Evolutionary conservation across 2,797 vertebrate species (phyloP).

Genomic region (Chelonia mydas): DNA sequence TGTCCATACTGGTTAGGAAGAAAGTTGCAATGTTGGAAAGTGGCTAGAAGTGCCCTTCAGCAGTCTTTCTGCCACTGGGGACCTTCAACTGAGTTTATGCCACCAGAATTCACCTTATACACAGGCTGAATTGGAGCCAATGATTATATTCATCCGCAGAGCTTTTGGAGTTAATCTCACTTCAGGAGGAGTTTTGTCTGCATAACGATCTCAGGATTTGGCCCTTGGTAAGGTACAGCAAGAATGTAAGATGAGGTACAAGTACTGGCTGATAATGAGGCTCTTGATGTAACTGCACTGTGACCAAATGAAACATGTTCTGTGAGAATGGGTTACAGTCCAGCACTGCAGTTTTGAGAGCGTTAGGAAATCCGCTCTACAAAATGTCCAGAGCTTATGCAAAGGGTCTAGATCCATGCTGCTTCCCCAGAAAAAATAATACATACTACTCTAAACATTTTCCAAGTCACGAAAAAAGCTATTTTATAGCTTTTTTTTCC

Average conservation of each 20-base stretch:
- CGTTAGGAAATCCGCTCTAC: not conserved
- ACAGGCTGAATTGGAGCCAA: not conserved
- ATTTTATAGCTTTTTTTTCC: not conserved
- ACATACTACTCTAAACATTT: not conserved
- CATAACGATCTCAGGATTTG: not conserved
- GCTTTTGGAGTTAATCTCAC: not conserved
- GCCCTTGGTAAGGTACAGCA: not conserved
- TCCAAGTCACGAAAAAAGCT: not conserved
- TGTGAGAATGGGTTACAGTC: not conserved
- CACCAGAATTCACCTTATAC: not conserved
- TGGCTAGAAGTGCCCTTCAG: not conserved
- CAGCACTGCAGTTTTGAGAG: slow-evolving; percentile 6
- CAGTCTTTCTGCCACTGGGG: not conserved
- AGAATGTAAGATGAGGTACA: slow-evolving; percentile 26
- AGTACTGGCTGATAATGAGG: slow-evolving; percentile 11
- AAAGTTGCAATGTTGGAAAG: not conserved
- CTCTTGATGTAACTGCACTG: not conserved
- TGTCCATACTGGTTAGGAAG: not conserved
- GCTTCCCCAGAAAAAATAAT: not conserved
- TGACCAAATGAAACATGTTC: slow-evolving; percentile 22
- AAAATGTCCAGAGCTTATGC: not conserved
- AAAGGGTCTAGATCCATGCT: slow-evolving; percentile 1
- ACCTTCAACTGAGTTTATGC: not conserved
- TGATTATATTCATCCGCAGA: not conserved
- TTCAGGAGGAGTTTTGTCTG: not conserved